Evolutionary conservation across 2,888 invertebrate species (phyloP).

Genomic region (Itoplectis maculator): DNA sequence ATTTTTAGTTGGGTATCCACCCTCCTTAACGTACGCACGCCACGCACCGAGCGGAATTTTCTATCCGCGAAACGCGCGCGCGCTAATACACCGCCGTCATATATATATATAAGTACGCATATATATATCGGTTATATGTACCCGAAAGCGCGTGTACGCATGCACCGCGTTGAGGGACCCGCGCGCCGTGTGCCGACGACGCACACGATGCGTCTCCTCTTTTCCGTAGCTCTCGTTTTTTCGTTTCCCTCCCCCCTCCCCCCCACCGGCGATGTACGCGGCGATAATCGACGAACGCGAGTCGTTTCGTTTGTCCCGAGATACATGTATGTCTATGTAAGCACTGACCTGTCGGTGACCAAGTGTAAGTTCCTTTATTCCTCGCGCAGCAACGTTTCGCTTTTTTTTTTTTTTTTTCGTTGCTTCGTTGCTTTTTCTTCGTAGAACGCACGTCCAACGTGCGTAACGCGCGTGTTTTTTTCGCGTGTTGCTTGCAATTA

Average conservation of each 20-base stretch:
- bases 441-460: conserved; percentile 51
- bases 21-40: conserved; percentile 20
- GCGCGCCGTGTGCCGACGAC: conserved; percentile 62
- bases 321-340: neutral
- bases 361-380: conserved; percentile 43
- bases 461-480: neutral
- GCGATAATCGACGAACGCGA: neutral
- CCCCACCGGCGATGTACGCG: too few relatives aligned
- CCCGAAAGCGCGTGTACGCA: conserved; percentile 68
- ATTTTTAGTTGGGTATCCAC: too few relatives aligned
- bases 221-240: neutral
- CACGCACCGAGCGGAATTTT: conserved; percentile 71
- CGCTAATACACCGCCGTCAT: neutral
- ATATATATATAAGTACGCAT: neutral
- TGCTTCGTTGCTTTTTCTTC: too few relatives aligned
- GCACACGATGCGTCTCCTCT: conserved; percentile 45
- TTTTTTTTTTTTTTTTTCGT: too few relatives aligned
- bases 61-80: conserved; percentile 66
- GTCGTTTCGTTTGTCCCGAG: neutral
- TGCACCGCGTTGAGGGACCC: conserved; percentile 63
- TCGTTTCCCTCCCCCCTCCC: too few relatives aligned
- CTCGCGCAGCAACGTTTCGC: conserved; percentile 20
- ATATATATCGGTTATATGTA: too few relatives aligned
- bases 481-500: too few relatives aligned
- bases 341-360: conserved; percentile 72